These are phyloP conservation scores for Dioctria rufipes DNA, from an alignment of 2,888 invertebrate genomes.

Conservation along the genomic window DNA sequence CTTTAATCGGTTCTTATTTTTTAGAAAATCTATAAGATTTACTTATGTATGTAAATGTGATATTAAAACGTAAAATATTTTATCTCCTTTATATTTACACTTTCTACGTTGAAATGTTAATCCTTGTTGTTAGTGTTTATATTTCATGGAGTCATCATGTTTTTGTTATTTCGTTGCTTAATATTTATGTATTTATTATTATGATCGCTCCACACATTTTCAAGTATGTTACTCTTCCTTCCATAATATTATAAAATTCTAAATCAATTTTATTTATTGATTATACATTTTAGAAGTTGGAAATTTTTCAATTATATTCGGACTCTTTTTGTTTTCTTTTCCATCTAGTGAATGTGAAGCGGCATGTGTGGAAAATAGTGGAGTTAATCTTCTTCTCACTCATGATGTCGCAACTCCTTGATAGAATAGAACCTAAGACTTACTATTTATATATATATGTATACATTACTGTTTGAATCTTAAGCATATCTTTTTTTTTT, in stretches of 20 bases:
- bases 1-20: too few species aligned
- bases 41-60: too few species aligned
- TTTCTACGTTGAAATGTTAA: too few species aligned
- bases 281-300: background rate
- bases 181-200: too few species aligned
- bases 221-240: background rate
- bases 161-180: too few species aligned
- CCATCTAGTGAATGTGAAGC: slow-evolving; percentile 49
- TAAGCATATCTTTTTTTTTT: slow-evolving; percentile 48
- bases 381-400: slow-evolving; percentile 12
- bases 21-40: too few species aligned
- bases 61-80: too few species aligned
- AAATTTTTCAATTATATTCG: slow-evolving; percentile 30
- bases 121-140: too few species aligned
- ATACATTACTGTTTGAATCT: slow-evolving; percentile 23
- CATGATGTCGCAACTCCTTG: slow-evolving; percentile 7
- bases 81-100: too few species aligned
- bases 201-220: too few species aligned
- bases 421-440: slow-evolving; percentile 19
- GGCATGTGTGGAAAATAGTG: slow-evolving; percentile 35
- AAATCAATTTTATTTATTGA: background rate
- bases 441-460: background rate
- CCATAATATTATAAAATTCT: too few species aligned
- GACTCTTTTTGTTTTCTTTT: slow-evolving; percentile 37
- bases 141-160: too few species aligned